A percentile compares a stretch with the other conserved stretches of the same genome.
Evolutionary conservation across 2,797 vertebrate genomes (phyloP).

Genomic region (Manis javanica): DNA sequence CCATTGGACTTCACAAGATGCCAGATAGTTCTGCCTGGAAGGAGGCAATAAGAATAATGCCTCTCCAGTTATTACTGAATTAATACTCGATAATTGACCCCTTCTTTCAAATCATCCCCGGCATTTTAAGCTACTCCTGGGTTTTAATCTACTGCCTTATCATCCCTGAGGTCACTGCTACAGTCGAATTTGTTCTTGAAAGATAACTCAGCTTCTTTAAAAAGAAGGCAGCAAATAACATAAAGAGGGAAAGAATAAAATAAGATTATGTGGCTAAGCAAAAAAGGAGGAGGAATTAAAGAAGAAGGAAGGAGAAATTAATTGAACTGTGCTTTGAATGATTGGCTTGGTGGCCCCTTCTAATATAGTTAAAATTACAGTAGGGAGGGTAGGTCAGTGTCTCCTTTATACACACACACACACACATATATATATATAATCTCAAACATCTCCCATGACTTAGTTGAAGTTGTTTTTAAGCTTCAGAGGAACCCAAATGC

Average conservation of each 20-base stretch:
- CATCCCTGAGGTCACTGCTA: conserved; percentile 44
- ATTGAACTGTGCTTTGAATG: conserved; percentile 62
- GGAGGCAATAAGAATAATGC: conserved; percentile 44
- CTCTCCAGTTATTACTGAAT: conserved; percentile 64
- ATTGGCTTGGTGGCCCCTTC: not conserved
- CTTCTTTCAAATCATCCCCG: conserved; percentile 64
- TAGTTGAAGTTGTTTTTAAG: conserved; percentile 69
- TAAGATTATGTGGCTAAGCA: conserved; percentile 55
- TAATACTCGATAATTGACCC: conserved; percentile 58
- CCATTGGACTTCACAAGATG: conserved; percentile 34
- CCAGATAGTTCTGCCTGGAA: conserved; percentile 42
- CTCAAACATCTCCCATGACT: conserved; percentile 50
- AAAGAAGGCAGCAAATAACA: conserved; percentile 60
- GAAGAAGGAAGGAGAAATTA: conserved; percentile 67
- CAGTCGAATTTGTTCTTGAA: conserved; percentile 69
- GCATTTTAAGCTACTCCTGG: conserved; percentile 49
- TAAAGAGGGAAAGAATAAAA: conserved; percentile 65
- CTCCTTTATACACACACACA: not conserved
- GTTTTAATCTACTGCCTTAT: conserved; percentile 64
- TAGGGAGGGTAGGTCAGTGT: conserved; percentile 47
- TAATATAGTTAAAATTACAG: not conserved
- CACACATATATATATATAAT: not conserved
- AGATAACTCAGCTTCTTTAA: conserved; percentile 57
- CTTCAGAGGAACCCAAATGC: conserved; percentile 21
- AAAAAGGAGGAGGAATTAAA: conserved; percentile 54